phyloP scores from a whole-genome alignment of 2,797 vertebrate species.

The Anas bernieri region DNA sequence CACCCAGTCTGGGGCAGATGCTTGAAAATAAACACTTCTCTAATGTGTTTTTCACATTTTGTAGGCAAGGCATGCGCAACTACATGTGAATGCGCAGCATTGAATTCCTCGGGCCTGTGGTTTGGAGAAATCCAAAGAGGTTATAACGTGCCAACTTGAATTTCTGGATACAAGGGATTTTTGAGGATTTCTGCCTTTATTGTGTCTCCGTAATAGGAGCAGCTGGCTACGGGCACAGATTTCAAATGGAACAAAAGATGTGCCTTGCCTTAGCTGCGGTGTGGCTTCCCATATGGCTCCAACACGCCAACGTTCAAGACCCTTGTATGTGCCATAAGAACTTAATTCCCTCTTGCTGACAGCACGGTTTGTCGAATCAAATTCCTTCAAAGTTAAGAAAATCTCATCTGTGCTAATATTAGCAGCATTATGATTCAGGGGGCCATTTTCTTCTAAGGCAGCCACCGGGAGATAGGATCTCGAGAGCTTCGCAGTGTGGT shows the following conservation, averaged over 20 bases:
- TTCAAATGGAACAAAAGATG: conserved; percentile 21
- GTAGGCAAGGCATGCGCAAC: conserved; percentile 20
- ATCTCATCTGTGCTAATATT: conserved; percentile 18
- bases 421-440: background rate
- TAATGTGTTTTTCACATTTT: conserved; percentile 42
- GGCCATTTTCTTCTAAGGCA: background rate
- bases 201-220: conserved; percentile 49
- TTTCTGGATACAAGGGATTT: conserved; percentile 55
- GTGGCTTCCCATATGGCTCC: background rate
- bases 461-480: background rate
- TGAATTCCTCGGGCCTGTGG: conserved; percentile 34
- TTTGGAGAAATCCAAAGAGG: conserved; percentile 38
- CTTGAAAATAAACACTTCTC: conserved; percentile 15
- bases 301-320: background rate
- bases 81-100: background rate
- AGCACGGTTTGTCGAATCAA: background rate
- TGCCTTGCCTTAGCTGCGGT: background rate
- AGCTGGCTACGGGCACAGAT: conserved; percentile 24
- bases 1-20: conserved; percentile 27
- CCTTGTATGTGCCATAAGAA: background rate
- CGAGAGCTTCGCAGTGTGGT: background rate
- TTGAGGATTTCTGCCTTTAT: conserved; percentile 35
- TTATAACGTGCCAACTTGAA: conserved; percentile 18
- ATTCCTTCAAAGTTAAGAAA: background rate
- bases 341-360: conserved; percentile 10